phyloP scores from a whole-genome alignment of 2,888 invertebrate genomes.

The Hecatera dysodea region DNA sequence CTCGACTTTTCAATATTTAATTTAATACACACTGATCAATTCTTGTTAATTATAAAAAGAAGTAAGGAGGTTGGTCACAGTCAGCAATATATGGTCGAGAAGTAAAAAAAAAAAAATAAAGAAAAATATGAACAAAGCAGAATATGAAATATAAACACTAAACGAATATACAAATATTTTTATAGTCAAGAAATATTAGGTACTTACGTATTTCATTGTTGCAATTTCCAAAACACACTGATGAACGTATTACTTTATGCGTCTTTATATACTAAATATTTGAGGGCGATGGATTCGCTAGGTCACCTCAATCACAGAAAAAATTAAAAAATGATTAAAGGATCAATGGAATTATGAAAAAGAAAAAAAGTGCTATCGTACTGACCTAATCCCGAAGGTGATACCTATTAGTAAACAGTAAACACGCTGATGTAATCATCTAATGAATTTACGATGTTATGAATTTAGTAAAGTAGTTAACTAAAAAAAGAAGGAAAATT shows the following conservation, averaged over 20 bases:
- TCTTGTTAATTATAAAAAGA: no score
- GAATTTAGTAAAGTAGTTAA: background rate
- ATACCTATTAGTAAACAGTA: background rate
- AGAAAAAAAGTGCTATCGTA: background rate
- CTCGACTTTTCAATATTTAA: no score
- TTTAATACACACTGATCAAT: no score
- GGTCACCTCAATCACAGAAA: background rate
- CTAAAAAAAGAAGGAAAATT: no score
- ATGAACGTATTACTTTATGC: background rate
- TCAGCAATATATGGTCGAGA: no score
- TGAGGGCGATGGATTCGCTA: background rate
- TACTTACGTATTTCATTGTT: conserved; percentile 47
- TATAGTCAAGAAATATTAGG: background rate
- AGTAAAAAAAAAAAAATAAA: no score
- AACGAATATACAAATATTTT: background rate
- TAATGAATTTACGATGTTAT: background rate
- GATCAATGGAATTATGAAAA: background rate
- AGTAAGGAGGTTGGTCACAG: no score
- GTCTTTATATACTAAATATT: conserved; percentile 29
- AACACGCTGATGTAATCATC: background rate
- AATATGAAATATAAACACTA: background rate
- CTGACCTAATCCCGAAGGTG: background rate
- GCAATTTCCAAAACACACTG: conserved; percentile 10
- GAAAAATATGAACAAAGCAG: no score
- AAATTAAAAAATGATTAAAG: background rate